Conservation (phyloP, 2,797 vertebrate species). For the Tragopan temminckii region DNA sequence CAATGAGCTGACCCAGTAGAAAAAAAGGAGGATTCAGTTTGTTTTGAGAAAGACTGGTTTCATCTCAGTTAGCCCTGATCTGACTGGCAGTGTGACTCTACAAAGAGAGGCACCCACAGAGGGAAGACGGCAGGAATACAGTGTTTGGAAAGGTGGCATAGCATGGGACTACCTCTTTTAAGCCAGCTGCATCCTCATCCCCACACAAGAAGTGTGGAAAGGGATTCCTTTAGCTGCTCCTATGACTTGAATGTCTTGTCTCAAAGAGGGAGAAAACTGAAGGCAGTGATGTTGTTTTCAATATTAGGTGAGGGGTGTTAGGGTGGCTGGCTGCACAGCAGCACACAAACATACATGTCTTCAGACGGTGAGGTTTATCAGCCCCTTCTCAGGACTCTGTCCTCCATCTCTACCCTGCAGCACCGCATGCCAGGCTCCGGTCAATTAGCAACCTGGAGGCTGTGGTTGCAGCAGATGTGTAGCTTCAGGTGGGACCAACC, state of each 20-base stretch:
- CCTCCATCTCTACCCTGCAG: accelerated
- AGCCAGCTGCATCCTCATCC: neutral
- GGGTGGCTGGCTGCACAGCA: neutral
- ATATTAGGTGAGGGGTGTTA: neutral
- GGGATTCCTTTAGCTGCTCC: neutral
- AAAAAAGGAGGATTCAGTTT: neutral
- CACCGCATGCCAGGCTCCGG: neutral
- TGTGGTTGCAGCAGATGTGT: neutral
- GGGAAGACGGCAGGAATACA: neutral
- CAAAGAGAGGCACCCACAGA: neutral
- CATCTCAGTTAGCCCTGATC: accelerated
- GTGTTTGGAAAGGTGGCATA: accelerated
- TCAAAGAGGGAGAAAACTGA: neutral
- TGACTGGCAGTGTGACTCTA: neutral
- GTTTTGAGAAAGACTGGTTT: neutral
- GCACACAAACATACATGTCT: accelerated
- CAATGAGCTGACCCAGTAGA: neutral
- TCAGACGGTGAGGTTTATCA: neutral
- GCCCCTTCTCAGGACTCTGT: neutral
- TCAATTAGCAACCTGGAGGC: too few species aligned
- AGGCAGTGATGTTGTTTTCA: neutral
- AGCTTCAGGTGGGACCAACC: neutral
- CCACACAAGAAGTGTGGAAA: neutral
- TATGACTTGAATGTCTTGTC: neutral
- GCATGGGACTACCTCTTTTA: neutral